Evolutionary conservation across 1,140 invertebrate genomes (phyloP).

Genomic region (Cherax quadricarinatus): DNA sequence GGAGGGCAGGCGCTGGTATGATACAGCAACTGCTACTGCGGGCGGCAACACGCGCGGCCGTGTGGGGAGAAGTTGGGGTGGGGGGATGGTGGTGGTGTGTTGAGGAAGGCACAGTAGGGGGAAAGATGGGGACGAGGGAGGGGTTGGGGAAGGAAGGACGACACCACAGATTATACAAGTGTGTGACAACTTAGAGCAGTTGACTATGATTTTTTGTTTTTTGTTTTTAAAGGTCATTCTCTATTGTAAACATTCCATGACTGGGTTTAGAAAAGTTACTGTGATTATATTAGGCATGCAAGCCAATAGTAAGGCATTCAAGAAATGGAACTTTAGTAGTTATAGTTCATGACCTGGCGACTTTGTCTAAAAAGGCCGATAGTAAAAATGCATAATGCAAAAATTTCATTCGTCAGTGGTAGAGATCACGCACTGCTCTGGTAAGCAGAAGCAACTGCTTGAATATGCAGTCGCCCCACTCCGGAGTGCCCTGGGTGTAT

Average conservation of each 20-base stretch:
- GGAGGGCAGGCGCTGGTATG: constrained; percentile 33
- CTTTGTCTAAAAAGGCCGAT: constrained; percentile 48
- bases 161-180: constrained; percentile 23
- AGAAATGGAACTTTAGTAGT: background rate
- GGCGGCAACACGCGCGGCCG: background rate
- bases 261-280: constrained; percentile 12
- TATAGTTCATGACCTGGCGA: constrained; percentile 20
- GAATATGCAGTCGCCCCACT: background rate
- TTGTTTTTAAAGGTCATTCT: background rate
- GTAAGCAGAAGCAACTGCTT: constrained; percentile 13
- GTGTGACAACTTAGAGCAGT: background rate
- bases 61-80: constrained; percentile 5
- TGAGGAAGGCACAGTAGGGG: background rate
- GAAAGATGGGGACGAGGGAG: constrained; percentile 8
- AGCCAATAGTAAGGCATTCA: constrained; percentile 17
- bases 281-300: constrained; percentile 18
- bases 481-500: background rate
- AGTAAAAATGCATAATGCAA: constrained; percentile 19
- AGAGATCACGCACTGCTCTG: constrained; percentile 17
- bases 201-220: background rate
- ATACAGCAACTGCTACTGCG: background rate
- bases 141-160: background rate
- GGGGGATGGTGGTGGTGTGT: background rate
- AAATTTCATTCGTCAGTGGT: constrained; percentile 8
- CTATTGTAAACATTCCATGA: constrained; percentile 17